A percentile compares a stretch with the other conserved stretches of the same genome.
Evolutionary conservation across 2,797 vertebrate genomes (phyloP).

Genomic region (Falco rusticolus): DNA sequence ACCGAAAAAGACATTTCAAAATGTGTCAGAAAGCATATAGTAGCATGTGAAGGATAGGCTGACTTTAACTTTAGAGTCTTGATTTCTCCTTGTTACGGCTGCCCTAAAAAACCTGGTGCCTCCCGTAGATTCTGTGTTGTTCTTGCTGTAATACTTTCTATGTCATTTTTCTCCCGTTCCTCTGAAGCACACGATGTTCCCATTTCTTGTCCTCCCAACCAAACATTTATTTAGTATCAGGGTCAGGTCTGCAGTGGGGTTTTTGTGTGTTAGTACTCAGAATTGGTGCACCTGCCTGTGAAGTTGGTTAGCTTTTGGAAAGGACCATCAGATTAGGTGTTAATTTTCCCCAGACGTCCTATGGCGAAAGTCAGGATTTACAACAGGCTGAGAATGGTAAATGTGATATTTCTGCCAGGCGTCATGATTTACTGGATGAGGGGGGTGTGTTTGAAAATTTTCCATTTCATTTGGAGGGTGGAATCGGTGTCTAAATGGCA

Average conservation of each 20-base stretch:
- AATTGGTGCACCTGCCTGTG: slow-evolving; percentile 45
- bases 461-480: slow-evolving; percentile 25
- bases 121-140: slow-evolving; percentile 40
- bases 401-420: slow-evolving; percentile 44
- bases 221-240: slow-evolving; percentile 71
- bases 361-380: slow-evolving; percentile 71
- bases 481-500: neutral
- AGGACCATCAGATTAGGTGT: slow-evolving; percentile 49
- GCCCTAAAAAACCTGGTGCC: slow-evolving; percentile 42
- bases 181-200: slow-evolving; percentile 62
- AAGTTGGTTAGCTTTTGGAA: slow-evolving; percentile 58
- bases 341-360: slow-evolving; percentile 58
- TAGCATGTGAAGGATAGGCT: neutral
- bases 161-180: slow-evolving; percentile 61
- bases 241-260: slow-evolving; percentile 59
- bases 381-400: slow-evolving; percentile 71
- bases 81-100: slow-evolving; percentile 27
- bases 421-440: slow-evolving; percentile 28
- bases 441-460: neutral
- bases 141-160: slow-evolving; percentile 59
- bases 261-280: slow-evolving; percentile 56
- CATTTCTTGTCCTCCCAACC: slow-evolving; percentile 64
- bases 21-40: neutral
- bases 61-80: slow-evolving; percentile 35
- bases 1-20: neutral